Percentiles rank a stretch among this genome's conserved stretches.
These are phyloP conservation scores for Agrochola litura DNA, from an alignment of 2,888 invertebrate species.

Conservation along the genomic window DNA sequence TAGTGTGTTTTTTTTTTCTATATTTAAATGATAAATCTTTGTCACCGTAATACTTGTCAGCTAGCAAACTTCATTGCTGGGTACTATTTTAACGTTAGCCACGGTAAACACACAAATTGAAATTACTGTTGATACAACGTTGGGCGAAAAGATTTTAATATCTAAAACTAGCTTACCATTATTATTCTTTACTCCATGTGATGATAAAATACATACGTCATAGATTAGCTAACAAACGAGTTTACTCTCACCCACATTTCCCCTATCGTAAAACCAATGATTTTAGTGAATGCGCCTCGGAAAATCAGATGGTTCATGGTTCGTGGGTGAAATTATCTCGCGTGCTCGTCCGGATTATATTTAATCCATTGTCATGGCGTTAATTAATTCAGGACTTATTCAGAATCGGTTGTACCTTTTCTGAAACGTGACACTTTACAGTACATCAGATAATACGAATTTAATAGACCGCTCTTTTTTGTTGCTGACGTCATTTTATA, in stretches of 20 bases:
- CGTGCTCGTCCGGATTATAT: conserved; percentile 35
- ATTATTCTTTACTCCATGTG: conserved; percentile 16
- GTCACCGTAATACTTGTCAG: no score
- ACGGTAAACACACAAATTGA: neutral
- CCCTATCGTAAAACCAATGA: conserved; percentile 18
- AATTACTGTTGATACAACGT: neutral
- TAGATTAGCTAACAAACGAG: conserved; percentile 41
- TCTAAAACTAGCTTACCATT: neutral
- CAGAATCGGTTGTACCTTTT: conserved; percentile 35
- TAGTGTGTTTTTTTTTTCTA: neutral
- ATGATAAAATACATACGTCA: conserved; percentile 38
- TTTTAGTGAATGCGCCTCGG: conserved; percentile 26
- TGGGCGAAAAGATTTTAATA: neutral
- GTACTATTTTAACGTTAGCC: neutral
- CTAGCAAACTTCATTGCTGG: neutral
- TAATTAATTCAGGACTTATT: conserved; percentile 54
- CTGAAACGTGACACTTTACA: conserved; percentile 24
- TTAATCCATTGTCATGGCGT: conserved; percentile 48
- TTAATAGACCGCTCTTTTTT: conserved; percentile 14
- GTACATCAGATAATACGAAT: conserved; percentile 24
- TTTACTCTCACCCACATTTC: conserved; percentile 38
- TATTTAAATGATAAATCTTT: neutral
- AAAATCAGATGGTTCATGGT: conserved; percentile 18
- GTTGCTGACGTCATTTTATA: neutral
- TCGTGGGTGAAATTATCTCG: conserved; percentile 46